phyloP scores from a whole-genome alignment of 2,888 invertebrate genomes.

The Andrena fulva region DNA sequence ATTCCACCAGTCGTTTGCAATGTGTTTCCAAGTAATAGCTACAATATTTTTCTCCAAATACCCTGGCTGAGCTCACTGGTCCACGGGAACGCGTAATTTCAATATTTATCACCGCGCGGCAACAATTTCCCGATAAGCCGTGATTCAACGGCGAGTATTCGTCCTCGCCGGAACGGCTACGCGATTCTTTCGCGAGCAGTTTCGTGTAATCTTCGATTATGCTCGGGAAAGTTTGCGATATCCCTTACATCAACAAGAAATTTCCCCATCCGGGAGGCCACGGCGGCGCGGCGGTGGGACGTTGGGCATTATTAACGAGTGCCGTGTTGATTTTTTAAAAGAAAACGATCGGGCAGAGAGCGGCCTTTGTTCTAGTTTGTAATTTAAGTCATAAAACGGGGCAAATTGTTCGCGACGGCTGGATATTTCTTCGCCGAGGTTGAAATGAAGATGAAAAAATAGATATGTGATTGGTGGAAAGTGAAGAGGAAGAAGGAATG shows the following conservation, averaged over 20 bases:
- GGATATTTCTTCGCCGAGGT: too few species aligned
- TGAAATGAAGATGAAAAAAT: too few species aligned
- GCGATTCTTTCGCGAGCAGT: neutral
- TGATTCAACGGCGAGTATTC: neutral
- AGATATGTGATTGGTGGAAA: too few species aligned
- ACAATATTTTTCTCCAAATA: neutral
- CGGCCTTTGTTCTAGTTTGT: neutral
- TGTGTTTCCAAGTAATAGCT: neutral
- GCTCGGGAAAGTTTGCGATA: neutral
- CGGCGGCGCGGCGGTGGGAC: too few species aligned
- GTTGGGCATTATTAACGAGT: slow-evolving; percentile 21
- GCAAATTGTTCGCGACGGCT: neutral
- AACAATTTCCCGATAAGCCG: neutral
- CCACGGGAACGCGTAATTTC: neutral
- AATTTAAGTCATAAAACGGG: neutral
- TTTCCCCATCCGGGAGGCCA: neutral
- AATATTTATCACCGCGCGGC: neutral
- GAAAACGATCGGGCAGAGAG: neutral
- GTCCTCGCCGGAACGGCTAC: neutral
- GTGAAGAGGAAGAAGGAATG: neutral
- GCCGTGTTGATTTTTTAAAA: neutral
- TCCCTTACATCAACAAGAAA: neutral
- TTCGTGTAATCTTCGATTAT: neutral
- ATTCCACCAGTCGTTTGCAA: neutral
- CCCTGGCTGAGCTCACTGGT: too few species aligned